Conservation (phyloP, 2,888 invertebrate species). For the Cotesia congregata region DNA sequence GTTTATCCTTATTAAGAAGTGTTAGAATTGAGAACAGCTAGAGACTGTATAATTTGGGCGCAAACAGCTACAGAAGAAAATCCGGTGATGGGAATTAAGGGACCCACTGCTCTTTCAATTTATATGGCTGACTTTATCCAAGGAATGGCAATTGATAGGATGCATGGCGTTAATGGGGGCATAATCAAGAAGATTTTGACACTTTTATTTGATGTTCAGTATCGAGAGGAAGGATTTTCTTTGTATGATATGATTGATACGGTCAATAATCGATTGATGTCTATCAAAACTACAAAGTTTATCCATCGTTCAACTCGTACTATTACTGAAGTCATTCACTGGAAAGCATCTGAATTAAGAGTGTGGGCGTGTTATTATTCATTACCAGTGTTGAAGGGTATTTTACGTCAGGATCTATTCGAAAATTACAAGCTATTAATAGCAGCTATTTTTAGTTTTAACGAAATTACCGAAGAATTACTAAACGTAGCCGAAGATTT, state of each 20-base stretch:
- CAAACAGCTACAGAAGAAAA: not conserved
- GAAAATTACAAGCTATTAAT: slow-evolving; percentile 33
- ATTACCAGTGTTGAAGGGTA: slow-evolving; percentile 34
- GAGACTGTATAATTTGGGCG: not conserved
- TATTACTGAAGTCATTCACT: slow-evolving; percentile 31
- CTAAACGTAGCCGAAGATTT: slow-evolving; percentile 31
- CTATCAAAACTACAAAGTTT: slow-evolving; percentile 42
- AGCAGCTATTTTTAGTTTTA: slow-evolving; percentile 27
- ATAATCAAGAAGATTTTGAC: slow-evolving; percentile 34
- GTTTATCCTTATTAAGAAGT: slow-evolving; percentile 36
- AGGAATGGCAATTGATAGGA: slow-evolving; percentile 38
- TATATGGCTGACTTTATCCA: slow-evolving; percentile 41
- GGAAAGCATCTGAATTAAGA: slow-evolving; percentile 44
- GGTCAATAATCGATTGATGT: slow-evolving; percentile 27
- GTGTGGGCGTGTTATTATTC: slow-evolving; percentile 43
- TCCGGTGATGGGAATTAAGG: slow-evolving; percentile 41
- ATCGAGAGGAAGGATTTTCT: slow-evolving; percentile 30
- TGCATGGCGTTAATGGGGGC: slow-evolving; percentile 39
- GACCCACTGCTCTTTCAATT: slow-evolving; percentile 37
- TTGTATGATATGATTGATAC: slow-evolving; percentile 17
- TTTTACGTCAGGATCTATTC: slow-evolving; percentile 39
- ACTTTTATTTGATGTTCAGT: slow-evolving; percentile 36
- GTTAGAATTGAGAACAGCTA: slow-evolving; percentile 30
- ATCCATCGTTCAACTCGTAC: slow-evolving; percentile 38
- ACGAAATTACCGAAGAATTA: slow-evolving; percentile 23